phyloP scores from a whole-genome alignment of 2,113 vertebrate genomes.

The Sialia sialis region DNA sequence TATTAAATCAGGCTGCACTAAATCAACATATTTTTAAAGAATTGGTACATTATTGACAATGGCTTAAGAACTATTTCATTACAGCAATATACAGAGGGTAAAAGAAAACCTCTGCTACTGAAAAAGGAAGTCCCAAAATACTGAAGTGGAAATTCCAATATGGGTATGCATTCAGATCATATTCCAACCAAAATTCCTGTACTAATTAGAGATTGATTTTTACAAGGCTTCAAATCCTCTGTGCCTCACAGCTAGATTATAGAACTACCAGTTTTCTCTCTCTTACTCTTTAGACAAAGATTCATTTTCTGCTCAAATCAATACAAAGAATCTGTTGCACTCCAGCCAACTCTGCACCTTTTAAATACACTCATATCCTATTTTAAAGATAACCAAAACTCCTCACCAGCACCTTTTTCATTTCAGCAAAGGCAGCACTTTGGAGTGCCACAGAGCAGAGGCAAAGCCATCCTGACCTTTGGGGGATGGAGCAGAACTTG shows the following conservation, averaged over 20 bases:
- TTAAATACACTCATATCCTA: not conserved
- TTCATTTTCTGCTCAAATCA: not conserved
- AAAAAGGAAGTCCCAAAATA: not conserved
- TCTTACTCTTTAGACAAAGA: not conserved
- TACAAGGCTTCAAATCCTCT: not conserved
- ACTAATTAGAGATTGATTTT: constrained; percentile 8
- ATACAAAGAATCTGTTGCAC: not conserved
- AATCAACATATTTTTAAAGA: not conserved
- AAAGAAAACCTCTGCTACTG: not conserved
- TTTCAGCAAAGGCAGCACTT: not conserved
- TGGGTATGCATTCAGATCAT: not conserved
- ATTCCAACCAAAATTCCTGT: constrained; percentile 12
- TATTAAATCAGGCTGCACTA: not conserved
- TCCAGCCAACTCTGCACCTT: not conserved
- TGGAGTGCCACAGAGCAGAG: not conserved
- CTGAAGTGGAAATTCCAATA: not conserved
- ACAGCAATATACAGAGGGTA: not conserved
- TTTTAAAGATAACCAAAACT: not conserved
- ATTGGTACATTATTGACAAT: not conserved
- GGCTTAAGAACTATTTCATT: not conserved
- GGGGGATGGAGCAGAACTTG: not conserved
- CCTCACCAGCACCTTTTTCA: not conserved
- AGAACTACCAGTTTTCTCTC: not conserved
- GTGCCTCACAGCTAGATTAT: not conserved
- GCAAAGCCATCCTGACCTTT: not conserved